Base-by-base conservation (phyloP, 2,797 vertebrate species). In the Platalea minor region DNA sequence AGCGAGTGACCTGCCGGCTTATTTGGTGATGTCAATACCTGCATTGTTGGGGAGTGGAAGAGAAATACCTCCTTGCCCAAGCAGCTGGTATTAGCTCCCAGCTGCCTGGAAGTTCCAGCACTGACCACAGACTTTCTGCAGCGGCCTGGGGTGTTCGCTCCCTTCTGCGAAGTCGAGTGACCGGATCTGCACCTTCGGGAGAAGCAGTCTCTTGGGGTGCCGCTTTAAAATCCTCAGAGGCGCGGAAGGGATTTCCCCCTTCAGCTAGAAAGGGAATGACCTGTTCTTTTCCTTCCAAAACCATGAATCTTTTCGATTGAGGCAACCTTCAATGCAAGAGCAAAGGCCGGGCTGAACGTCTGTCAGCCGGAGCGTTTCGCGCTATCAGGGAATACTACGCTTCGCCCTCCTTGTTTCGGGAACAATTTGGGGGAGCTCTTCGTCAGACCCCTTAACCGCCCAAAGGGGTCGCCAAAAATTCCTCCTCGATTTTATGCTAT, bases 1-100 rank as follows among this genome's bases (percentile, higher is more conserved):
- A 26, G 59, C 13, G 72, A 77, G 93, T 94, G 86, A 96, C 93
- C 93, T 33, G 4, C 53, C 4, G 7, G 72, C 75, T 90, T 80
- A 45, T 93, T 75, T 85, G 87, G 91, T 46, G 77, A 26, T 43
- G 50, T 41, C 92, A 74, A 33, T 53, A 60, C 85, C 84, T 84
- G 80, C 83, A 3, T 69, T 50, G 35, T 51, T 72, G 82, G 78
- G 82, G 75, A 51, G 50, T 19, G 65, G 80, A 14, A 46, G 7
- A 56, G 67, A 45, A 85, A 59, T 56, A 35, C 73, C 95, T 82
- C 5, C 1, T 12, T 76, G 85, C 79, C 79, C 69, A 11, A 82
- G 90, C 17, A 39, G 41, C 45, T 39, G 86, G 83, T 15, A 6
- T 46, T 50, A 75, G 88, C 21, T 18, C 78, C 60, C 61, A n/a